Base-by-base conservation (phyloP, 2,113 vertebrate species). In the Cettia cetti region DNA sequence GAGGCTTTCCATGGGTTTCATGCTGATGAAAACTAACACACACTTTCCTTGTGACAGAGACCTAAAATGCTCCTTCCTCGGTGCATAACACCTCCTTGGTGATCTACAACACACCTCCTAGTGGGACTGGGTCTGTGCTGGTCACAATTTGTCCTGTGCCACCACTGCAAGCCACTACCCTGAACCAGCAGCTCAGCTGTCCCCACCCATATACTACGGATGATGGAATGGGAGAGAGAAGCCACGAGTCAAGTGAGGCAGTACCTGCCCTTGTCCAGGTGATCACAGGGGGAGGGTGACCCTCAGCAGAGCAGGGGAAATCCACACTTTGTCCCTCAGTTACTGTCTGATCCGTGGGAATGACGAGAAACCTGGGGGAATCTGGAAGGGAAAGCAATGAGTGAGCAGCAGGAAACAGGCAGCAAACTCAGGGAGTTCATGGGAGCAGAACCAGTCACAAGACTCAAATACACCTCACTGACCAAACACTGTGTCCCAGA, bases 201-300 rank as follows among this genome's bases (percentile, higher is more conserved):
- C 53, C 79, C 65, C 69, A 35, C 35, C 50, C 50, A 20, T 27
- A 45, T 12, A 65, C 40, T 1, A 0, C 8, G 50, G 50, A 35
- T 5, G 71, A 26, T 8, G 19, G 11, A 39, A 26, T 0, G 5
- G 50, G 19, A 89, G 50, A 47, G 56, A 70, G 47, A 78, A 83
- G 53, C 8, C 39, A 3, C 0, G 0, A 63, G 35, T 6, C 6
- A 47, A 56, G 23, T 1, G 7, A 86, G 42, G 60, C 78, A 66
- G 53, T 97, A 98, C 98, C 99, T 80, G 98, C 98, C 37, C 98
- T 98, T 0, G 99, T 99, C 99, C 99, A 99, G 83, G 98, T 97
- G 22, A 99, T 99, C 79, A 99, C 98, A 0, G 99, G 98, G 15
- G 98, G 94, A 11, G 99, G 99, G 80, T 98, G 98, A 24, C 99